These are phyloP conservation scores for Upupa epops DNA, from an alignment of 2,113 vertebrate genomes.

Conservation along the genomic window DNA sequence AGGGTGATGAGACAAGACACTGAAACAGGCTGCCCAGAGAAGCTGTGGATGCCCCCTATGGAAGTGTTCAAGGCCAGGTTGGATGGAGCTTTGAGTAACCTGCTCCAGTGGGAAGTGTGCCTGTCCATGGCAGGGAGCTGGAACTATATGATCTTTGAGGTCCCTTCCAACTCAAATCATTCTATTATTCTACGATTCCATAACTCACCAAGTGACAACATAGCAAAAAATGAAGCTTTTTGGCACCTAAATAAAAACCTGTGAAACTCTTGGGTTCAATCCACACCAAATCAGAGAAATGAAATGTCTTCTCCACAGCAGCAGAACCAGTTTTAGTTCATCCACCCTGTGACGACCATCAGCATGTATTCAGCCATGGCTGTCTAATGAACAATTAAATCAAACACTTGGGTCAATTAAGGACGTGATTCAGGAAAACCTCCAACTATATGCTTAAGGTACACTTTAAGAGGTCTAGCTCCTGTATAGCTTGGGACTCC, in stretches of 20 bases:
- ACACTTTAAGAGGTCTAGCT: neutral
- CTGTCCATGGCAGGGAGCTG: no score
- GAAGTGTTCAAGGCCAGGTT: no score
- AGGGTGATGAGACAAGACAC: no score
- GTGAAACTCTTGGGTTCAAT: neutral
- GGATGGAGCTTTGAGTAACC: no score
- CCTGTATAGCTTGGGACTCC: neutral
- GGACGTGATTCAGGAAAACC: neutral
- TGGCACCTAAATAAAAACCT: neutral
- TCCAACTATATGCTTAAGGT: neutral
- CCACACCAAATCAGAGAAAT: neutral
- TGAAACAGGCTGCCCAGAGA: no score
- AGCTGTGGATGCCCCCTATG: no score
- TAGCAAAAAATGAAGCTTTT: neutral
- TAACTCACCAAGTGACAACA: fast-evolving
- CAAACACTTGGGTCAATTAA: neutral
- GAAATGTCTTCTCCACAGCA: neutral
- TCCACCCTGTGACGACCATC: neutral
- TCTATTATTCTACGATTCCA: no score
- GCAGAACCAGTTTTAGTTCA: neutral
- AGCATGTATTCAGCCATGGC: neutral
- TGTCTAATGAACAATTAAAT: neutral
- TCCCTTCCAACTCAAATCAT: no score
- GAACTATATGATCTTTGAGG: no score
- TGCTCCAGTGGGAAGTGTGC: no score